Percentiles rank a stretch among this genome's conserved stretches.
These are phyloP conservation scores for Andrena cerasifolii DNA, from an alignment of 1,140 invertebrate genomes.

Conservation along the genomic window DNA sequence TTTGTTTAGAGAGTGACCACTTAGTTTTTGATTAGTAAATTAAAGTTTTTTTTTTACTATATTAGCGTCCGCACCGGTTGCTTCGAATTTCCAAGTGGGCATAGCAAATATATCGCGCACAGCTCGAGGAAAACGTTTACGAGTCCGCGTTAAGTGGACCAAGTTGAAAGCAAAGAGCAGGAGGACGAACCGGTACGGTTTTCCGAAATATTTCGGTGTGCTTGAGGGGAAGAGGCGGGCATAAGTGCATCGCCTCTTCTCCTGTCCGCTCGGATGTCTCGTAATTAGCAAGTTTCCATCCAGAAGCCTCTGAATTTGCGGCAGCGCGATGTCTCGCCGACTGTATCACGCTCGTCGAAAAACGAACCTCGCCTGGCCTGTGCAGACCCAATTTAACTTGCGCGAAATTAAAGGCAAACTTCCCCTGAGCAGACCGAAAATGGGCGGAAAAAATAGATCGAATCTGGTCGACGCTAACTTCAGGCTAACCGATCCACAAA, in stretches of 20 bases:
- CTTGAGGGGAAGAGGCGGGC: slow-evolving; percentile 12
- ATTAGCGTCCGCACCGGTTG: no score
- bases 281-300: slow-evolving; percentile 47
- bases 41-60: no score
- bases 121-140: background rate
- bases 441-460: no score
- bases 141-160: background rate
- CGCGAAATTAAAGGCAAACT: background rate
- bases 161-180: background rate
- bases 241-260: slow-evolving; percentile 18
- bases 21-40: no score
- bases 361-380: background rate
- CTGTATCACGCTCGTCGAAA: slow-evolving; percentile 1
- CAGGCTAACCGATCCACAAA: no score
- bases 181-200: background rate
- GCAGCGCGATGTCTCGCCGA: background rate
- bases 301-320: background rate
- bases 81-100: no score
- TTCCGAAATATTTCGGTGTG: slow-evolving; percentile 31
- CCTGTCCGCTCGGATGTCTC: slow-evolving; percentile 24
- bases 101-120: background rate
- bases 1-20: no score
- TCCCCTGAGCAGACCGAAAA: background rate
- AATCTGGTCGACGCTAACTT: no score
- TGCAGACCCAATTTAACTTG: slow-evolving; percentile 1